phyloP scores from a whole-genome alignment of 2,797 vertebrate genomes.

The Rhinoraja longicauda region DNA sequence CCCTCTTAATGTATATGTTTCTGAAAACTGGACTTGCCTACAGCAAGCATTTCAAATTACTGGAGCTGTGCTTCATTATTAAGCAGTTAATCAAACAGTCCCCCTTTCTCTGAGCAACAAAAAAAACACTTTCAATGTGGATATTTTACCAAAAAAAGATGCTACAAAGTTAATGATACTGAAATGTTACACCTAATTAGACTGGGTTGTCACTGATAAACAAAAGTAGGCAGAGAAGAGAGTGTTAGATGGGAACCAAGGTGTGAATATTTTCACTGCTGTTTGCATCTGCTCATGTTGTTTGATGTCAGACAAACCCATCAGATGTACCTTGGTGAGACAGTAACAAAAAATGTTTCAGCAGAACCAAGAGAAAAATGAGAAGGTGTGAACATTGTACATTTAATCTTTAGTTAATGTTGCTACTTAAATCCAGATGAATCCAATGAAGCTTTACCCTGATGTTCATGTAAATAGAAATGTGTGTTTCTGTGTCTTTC shows the following conservation, averaged over 20 bases:
- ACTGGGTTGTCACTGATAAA: constrained; percentile 35
- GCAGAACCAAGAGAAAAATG: neutral
- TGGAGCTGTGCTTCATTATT: neutral
- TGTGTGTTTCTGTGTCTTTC: neutral
- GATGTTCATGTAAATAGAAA: neutral
- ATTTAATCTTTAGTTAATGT: neutral
- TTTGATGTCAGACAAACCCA: constrained; percentile 36
- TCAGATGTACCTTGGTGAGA: constrained; percentile 15
- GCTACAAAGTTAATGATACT: constrained; percentile 32
- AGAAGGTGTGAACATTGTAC: constrained; percentile 16
- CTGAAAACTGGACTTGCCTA: no score
- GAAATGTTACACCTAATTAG: constrained; percentile 37
- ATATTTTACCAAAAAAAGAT: constrained; percentile 19
- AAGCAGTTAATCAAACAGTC: constrained; percentile 16
- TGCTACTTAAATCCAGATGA: constrained; percentile 6
- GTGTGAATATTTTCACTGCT: constrained; percentile 38
- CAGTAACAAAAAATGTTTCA: neutral
- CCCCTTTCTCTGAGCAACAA: neutral
- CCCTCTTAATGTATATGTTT: no score
- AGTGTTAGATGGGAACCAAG: constrained; percentile 28
- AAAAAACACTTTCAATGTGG: neutral
- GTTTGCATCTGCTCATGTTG: constrained; percentile 34
- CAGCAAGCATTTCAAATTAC: neutral
- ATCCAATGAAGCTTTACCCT: neutral
- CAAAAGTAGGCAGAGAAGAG: constrained; percentile 32